Base-by-base conservation (phyloP, 2,797 vertebrate species). In the Pantherophis alleghaniensis region DNA sequence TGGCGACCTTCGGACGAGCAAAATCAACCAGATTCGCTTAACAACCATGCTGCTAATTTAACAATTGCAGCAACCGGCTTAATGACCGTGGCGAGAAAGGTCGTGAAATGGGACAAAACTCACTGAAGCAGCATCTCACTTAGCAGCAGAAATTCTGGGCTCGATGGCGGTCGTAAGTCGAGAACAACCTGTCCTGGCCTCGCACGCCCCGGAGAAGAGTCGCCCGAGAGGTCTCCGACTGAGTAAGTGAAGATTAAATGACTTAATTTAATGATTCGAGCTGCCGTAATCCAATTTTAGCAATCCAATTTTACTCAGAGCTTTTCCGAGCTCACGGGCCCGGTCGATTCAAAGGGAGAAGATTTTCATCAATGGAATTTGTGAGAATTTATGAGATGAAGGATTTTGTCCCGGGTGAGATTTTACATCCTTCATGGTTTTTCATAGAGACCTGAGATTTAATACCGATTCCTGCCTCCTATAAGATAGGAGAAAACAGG, bases 221-320 rank as follows among this genome's bases (percentile, higher is more conserved):
- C 59, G 26, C 61, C 53, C 14, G n/a, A 26, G 63, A 91, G 83
- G 69, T 47, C 59, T 61, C 56, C 61, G 16, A 90, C 69, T 24
- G 26, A 13, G 16, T 20, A 53, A 91, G 53, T 37, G 92, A 89
- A 95, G 93, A 60, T 95, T 96, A 95, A 95, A 86, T 24, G 83
- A 53, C 42, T 93, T 95, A 28, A 63, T 47, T 47, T 47, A 47
- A 63, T 53, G 63, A 18, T 94, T 94, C n/a, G 90, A 86, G 60
- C 90, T 57, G 61, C 69, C 55, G 28, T 92, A 93, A 92, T 63
- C 53, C 88, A 63, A 11, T 93, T 74, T 74, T 92, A 60, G 0
- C 26, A 74, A 61, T 37, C 1, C n/a, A 1, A 5, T 1, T 83
- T 57, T 63, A 53, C 51, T 53, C 9, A 9, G 51, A 53, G 51